Evolutionary conservation across 2,888 invertebrate genomes (phyloP).

Genomic region (Tenodera sinensis): DNA sequence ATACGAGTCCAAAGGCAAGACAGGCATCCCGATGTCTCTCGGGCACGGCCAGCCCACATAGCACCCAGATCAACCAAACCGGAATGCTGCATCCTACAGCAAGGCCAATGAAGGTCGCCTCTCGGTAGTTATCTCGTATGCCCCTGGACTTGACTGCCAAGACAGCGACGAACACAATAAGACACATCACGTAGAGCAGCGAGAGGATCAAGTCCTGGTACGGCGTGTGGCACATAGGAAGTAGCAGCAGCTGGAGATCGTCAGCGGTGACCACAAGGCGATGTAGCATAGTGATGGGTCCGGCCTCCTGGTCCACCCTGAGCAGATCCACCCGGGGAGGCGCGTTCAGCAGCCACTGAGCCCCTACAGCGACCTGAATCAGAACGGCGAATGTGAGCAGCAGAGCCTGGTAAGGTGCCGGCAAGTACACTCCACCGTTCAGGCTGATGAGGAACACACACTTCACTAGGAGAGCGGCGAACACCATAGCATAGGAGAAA

Average conservation of each 20-base stretch:
- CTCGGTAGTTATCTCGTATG: constrained; percentile 89
- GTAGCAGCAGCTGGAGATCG: constrained; percentile 39
- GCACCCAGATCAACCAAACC: constrained; percentile 80
- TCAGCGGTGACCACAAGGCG: constrained; percentile 40
- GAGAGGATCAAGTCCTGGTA: constrained; percentile 72
- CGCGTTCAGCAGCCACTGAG: constrained; percentile 78
- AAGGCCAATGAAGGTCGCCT: constrained; percentile 87
- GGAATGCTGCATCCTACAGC: constrained; percentile 83
- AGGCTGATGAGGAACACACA: constrained; percentile 89
- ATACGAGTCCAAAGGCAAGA: constrained; percentile 83
- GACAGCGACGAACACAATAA: constrained; percentile 79
- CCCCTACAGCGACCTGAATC: constrained; percentile 81
- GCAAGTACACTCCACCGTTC: constrained; percentile 86
- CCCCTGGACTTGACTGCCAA: constrained; percentile 82
- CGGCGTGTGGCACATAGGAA: constrained; percentile 59
- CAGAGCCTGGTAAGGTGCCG: constrained; percentile 85
- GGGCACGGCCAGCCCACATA: constrained; percentile 74
- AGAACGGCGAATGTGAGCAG: constrained; percentile 86
- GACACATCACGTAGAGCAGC: constrained; percentile 75
- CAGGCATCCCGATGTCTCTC: constrained; percentile 83
- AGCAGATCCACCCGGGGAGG: constrained; percentile 61
- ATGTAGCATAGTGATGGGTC: constrained; percentile 36
- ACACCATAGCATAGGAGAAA: constrained; percentile 75
- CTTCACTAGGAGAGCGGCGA: constrained; percentile 88
- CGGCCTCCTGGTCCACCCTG: constrained; percentile 41